Conservation (phyloP, 2,888 invertebrate species). For the Dryadula phaetusa region DNA sequence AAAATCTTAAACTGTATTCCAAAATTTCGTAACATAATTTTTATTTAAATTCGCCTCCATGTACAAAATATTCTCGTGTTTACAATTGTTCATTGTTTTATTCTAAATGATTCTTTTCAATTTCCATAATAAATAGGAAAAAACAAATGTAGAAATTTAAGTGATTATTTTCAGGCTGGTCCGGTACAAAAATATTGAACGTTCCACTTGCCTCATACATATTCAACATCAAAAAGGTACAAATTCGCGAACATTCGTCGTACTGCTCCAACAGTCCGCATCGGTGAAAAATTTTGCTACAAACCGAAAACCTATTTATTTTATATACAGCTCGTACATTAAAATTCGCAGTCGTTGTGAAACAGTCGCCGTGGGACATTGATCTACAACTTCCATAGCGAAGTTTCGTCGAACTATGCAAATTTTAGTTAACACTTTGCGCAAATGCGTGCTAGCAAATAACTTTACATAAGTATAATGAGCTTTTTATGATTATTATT, state of each 20-base stretch:
- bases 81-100: background rate
- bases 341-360: conserved; percentile 55
- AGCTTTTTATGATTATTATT: conserved; percentile 23
- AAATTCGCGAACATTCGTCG: conserved; percentile 37
- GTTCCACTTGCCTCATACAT: conserved; percentile 39
- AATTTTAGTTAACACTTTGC: conserved; percentile 72
- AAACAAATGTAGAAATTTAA: conserved; percentile 12
- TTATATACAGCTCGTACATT: conserved; percentile 47
- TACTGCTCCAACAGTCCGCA: conserved; percentile 32
- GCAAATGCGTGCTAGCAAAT: conserved; percentile 65
- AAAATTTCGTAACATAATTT: conserved; percentile 10
- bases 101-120: background rate
- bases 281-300: conserved; percentile 39
- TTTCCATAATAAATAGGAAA: conserved; percentile 7
- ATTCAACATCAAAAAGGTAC: conserved; percentile 42
- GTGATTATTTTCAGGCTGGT: conserved; percentile 26
- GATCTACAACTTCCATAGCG: conserved; percentile 60
- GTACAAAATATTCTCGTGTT: background rate
- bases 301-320: conserved; percentile 46
- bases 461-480: conserved; percentile 48
- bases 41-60: background rate
- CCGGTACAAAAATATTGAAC: conserved; percentile 33
- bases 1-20: background rate
- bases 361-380: conserved; percentile 55
- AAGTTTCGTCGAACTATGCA: conserved; percentile 73